Evolutionary conservation across 2,888 invertebrate species (phyloP).

Genomic region (Macrosoma leucophasiata): DNA sequence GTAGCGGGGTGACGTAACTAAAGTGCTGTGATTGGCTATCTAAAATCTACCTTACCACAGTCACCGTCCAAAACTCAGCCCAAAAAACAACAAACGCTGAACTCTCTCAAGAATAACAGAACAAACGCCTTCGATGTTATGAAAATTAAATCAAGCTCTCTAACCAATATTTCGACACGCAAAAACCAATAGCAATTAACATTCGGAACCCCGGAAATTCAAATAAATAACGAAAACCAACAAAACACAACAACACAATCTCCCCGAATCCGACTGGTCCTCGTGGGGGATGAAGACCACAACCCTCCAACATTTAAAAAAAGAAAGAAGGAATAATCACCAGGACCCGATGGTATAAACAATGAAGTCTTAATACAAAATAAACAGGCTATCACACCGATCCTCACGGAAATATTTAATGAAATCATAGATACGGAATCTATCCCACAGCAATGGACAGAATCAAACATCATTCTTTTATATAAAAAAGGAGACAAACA

Average conservation of each 20-base stretch:
- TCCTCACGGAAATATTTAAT: slow-evolving; percentile 11
- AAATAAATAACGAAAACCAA: background rate
- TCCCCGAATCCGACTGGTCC: background rate
- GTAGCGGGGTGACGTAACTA: no score
- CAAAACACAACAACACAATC: background rate
- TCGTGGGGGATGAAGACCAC: background rate
- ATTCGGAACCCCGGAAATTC: no score
- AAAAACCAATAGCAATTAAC: no score
- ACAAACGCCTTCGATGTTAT: background rate
- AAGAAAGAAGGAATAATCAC: slow-evolving; percentile 8
- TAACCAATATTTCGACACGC: background rate
- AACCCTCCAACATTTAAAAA: background rate
- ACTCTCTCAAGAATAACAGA: no score
- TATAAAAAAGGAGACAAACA: slow-evolving; percentile 8
- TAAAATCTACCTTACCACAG: no score
- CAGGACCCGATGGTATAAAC: slow-evolving; percentile 11
- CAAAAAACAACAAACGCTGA: slow-evolving; percentile 20
- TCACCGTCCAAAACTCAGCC: slow-evolving; percentile 4
- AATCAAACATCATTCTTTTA: slow-evolving; percentile 9
- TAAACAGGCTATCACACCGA: slow-evolving; percentile 2
- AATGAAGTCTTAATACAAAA: slow-evolving; percentile 9
- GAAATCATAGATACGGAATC: slow-evolving; percentile 4
- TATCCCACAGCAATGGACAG: slow-evolving; percentile 12
- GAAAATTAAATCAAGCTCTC: background rate
- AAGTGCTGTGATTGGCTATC: no score